Evolutionary conservation across 2,797 vertebrate species (phyloP).

Genomic region (Pantherophis vulpinus): DNA sequence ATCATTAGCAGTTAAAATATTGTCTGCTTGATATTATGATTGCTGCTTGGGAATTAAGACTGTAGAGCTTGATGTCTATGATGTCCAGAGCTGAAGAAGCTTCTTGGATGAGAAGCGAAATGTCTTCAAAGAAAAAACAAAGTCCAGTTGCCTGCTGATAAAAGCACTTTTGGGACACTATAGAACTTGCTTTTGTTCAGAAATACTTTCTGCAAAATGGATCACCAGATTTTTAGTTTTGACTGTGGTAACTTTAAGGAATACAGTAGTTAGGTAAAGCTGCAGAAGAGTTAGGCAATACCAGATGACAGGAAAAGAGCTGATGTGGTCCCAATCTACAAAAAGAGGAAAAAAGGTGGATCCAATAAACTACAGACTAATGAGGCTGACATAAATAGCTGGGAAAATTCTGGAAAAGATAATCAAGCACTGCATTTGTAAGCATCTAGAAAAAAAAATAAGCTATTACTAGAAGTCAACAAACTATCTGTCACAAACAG

Average conservation of each 20-base stretch:
- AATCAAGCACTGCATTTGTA: neutral
- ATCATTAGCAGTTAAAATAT: neutral
- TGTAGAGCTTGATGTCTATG: neutral
- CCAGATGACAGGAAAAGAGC: neutral
- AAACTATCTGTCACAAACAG: neutral
- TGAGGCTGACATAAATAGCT: neutral
- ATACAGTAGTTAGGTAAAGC: neutral
- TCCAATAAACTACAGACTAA: neutral
- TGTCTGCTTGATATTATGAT: neutral
- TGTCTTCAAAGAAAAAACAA: neutral
- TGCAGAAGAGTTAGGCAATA: neutral
- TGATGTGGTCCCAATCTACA: neutral
- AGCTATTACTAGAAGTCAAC: neutral
- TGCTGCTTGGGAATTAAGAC: neutral
- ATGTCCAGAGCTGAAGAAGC: neutral
- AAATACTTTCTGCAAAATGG: neutral
- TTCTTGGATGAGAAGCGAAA: neutral
- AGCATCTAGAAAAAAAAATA: neutral
- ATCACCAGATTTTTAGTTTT: neutral
- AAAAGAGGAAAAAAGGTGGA: neutral
- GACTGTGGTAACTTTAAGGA: neutral
- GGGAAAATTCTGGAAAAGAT: neutral
- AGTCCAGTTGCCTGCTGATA: neutral
- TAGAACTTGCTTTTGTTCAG: neutral
- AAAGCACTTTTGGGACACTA: neutral